These are phyloP conservation scores for Ascaphus truei DNA, from an alignment of 2,113 vertebrate genomes.

Conservation along the genomic window DNA sequence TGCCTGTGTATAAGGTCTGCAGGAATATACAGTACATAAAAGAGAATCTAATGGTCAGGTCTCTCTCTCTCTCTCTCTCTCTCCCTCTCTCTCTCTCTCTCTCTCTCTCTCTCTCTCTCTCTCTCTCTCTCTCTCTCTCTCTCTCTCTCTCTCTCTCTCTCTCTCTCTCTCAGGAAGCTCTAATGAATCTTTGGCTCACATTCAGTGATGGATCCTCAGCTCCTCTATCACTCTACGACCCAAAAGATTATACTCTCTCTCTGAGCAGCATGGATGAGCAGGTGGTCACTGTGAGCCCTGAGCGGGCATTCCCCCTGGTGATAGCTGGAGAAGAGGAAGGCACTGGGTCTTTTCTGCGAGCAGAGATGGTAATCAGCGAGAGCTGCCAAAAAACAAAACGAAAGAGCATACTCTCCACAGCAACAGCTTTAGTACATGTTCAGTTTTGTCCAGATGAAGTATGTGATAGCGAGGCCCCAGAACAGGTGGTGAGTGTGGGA, in stretches of 20 bases:
- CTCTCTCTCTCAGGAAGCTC: slow-evolving; percentile 74
- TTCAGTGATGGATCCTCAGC: slow-evolving; percentile 90
- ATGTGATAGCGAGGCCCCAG: slow-evolving; percentile 53
- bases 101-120: neutral
- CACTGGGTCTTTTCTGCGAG: slow-evolving; percentile 70
- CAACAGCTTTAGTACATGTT: slow-evolving; percentile 76
- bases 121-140: neutral
- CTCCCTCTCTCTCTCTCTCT: neutral
- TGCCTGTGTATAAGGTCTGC: too few species aligned
- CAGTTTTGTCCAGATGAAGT: slow-evolving; percentile 74
- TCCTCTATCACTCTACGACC: slow-evolving; percentile 84
- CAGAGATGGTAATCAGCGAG: slow-evolving; percentile 88
- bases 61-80: neutral
- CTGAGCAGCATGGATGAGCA: slow-evolving; percentile 81
- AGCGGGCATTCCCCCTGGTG: slow-evolving; percentile 79
- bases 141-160: neutral
- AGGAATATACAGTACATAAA: too few species aligned
- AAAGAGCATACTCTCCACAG: slow-evolving; percentile 83
- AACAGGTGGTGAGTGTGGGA: slow-evolving; percentile 55
- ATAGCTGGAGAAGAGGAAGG: slow-evolving; percentile 86
- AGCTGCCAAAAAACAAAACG: slow-evolving; percentile 96
- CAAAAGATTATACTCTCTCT: slow-evolving; percentile 91
- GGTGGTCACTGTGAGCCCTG: slow-evolving; percentile 79
- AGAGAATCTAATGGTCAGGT: too few species aligned
- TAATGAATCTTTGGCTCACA: slow-evolving; percentile 89